Evolutionary conservation across 2,888 invertebrate genomes (phyloP), one percentile per base, ranked within the genome.

Genomic region (Schizaphis graminum): DNA sequence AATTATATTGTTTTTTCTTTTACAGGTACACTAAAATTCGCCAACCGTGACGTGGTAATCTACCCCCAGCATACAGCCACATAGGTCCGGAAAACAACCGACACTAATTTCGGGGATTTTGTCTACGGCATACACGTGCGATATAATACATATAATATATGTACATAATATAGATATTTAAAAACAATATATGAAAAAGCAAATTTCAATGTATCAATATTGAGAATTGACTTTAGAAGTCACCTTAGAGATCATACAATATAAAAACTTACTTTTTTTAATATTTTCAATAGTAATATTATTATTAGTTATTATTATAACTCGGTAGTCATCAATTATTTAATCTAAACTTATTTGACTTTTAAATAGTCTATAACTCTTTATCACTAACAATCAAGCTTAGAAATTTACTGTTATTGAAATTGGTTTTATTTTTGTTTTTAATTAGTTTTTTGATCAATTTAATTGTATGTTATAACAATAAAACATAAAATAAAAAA

Each of bases 31-130:
- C 47, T 35, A 13, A 47, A 92, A 87, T 92, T 88, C n/a, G 49
- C 61, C 92, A 92, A 53, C 92, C 67, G 16, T 67, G 57, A 87
- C 67, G 49, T 35, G 21, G 35, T 84, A 91, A 92, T 67, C 44
- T 88, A 67, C 67, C 88, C 88, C 47, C 47, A 28, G 21, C 28
- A 8, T 26, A 67, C 49, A 61, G 35, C 35, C 44, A 10, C 57
- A 47, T 86, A 24, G 44, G 49, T 87, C 49, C 5, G 41, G 49
- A 21, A 88, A 91, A 56, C 67, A 86, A 56, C 91, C 86, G 86
- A 47, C 61, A 57, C 92, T 92, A 67, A 92, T 88, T 53, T 92
- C 35, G 26, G 16, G 35, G 24, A 92, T 21, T 57, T 35, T 56
- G 3, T 35, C n/a, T 3, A 21, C 21, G 0, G 24, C 53, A 11